Base-by-base conservation (phyloP, 2,797 vertebrate species). In the Pipistrellus pygmaeus region DNA sequence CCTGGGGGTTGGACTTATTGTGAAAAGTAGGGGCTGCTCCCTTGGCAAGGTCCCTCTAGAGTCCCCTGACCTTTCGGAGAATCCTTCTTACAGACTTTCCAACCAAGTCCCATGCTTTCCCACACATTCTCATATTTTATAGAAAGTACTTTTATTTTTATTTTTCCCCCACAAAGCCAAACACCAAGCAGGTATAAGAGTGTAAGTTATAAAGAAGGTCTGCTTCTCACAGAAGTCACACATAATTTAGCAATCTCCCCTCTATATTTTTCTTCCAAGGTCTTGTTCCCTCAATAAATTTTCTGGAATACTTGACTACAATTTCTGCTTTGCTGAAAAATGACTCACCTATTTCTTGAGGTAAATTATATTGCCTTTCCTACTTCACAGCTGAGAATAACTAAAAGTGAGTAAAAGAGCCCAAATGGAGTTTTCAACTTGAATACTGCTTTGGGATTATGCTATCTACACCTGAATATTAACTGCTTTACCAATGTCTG, bases 341-440 rank as follows among this genome's bases (percentile, higher is more conserved):
- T 93, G 27, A 75, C 76, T 96, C 66, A 75, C 27, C 30, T 93
- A 44, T 78, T 80, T 72, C 48, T 72, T 35, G 10, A 77, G 35
- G 2, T 66, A 53, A 88, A 92, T 93, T 32, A 51, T 44, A 41
- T 77, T 77, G 23, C 44, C 23, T 88, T 93, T 88, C 8, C 55
- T 90, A 62, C 18, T 55, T 80, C 44, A 64, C 12, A 83, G 14
- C 60, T 75, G 89, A 76, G 66, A 77, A 77, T 76, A 85, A 55
- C 64, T 73, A 17, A 90, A 51, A 55, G 13, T 51, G 27, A 71
- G 9, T 92, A 53, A 94, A 95, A 30, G 73, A 55, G 62, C n/a
- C 11, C n/a, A 88, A 51, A 69, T 84, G 23, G 38, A 91, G 4
- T 41, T 93, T 90, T 93, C 27, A 48, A 12, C 51, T 77, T 71